Evolutionary conservation across 2,113 vertebrate species (phyloP).

Genomic region (Syrrhaptes paradoxus): DNA sequence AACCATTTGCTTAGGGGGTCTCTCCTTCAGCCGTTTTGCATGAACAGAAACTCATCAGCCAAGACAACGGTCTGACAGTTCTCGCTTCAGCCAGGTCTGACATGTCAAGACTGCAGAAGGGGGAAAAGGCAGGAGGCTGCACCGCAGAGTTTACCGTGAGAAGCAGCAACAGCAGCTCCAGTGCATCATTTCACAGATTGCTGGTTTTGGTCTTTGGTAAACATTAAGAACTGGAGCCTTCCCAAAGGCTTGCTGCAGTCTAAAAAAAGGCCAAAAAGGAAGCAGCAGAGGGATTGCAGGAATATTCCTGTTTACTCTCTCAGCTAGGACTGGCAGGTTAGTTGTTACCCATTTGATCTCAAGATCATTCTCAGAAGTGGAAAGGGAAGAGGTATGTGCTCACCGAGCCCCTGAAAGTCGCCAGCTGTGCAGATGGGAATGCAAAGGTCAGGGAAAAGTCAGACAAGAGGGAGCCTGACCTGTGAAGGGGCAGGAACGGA

Average conservation of each 20-base stretch:
- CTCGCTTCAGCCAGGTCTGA: background rate
- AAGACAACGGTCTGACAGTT: background rate
- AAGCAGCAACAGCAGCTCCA: accelerated
- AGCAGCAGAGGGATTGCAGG: background rate
- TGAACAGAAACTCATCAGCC: background rate
- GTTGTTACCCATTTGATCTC: background rate
- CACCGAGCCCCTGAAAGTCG: background rate
- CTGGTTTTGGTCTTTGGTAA: background rate
- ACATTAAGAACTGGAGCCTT: background rate
- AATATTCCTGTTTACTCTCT: background rate
- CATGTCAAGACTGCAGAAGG: background rate
- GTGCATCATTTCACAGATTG: background rate
- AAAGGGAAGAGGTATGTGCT: background rate
- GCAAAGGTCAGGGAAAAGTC: background rate
- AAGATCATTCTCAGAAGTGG: background rate
- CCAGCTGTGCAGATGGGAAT: background rate
- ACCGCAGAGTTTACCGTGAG: background rate
- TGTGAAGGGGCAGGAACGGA: background rate
- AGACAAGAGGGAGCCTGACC: background rate
- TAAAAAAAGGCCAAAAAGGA: background rate
- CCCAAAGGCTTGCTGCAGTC: background rate
- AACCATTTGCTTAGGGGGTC: background rate
- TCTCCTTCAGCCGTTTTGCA: background rate
- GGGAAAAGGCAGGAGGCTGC: background rate
- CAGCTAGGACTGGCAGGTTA: background rate